phyloP scores from a whole-genome alignment of 1,140 invertebrate species.

The Dendrolimus kikuchii region DNA sequence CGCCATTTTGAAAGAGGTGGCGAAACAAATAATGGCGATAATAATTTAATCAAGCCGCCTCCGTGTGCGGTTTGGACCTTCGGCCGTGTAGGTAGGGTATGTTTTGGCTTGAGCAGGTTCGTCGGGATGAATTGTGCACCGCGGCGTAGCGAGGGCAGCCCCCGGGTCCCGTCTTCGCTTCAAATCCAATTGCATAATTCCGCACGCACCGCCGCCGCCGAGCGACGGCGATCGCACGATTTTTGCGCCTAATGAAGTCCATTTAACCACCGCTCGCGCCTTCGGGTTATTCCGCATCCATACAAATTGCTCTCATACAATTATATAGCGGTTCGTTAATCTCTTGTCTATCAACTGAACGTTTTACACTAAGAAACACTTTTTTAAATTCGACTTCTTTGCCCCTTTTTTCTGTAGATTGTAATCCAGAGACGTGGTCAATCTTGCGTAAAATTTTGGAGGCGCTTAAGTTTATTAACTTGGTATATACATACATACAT shows the following conservation, averaged over 20 bases:
- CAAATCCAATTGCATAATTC: conserved; percentile 66
- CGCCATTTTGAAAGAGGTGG: conserved; percentile 67
- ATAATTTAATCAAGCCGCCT: conserved; percentile 56
- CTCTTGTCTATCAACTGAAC: no score
- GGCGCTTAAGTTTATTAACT: no score
- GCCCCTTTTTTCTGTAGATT: no score
- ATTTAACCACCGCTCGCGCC: neutral
- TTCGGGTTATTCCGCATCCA: no score
- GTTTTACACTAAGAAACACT: no score
- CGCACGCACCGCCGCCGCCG: conserved; percentile 19
- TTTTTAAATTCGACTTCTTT: no score
- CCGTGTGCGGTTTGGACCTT: conserved; percentile 22
- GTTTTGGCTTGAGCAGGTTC: conserved; percentile 22
- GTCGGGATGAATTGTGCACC: conserved; percentile 22
- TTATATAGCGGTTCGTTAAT: no score
- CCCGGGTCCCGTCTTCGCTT: conserved; percentile 27
- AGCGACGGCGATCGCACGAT: conserved; percentile 13
- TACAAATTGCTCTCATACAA: no score
- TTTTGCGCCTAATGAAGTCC: conserved; percentile 50
- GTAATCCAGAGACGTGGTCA: no score
- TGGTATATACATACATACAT: no score
- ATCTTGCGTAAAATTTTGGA: no score
- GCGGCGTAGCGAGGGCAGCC: conserved; percentile 5
- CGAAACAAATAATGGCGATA: conserved; percentile 65
- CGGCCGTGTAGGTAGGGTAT: conserved; percentile 26